Evolutionary conservation across 1,140 invertebrate species (phyloP), one percentile per base, ranked within the genome.

Genomic region (Sinella curviseta): DNA sequence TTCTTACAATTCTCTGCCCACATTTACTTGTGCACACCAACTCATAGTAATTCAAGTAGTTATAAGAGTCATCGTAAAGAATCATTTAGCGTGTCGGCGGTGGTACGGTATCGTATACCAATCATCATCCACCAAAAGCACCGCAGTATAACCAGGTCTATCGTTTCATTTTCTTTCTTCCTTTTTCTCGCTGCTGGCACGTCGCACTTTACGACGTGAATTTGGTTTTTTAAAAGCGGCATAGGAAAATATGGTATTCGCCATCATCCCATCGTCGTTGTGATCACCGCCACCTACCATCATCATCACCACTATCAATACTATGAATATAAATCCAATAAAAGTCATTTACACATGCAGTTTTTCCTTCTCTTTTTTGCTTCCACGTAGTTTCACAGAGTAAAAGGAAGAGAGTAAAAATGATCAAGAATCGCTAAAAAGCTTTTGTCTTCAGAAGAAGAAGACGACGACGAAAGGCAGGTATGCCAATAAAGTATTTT

Each of bases 251-350:
- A 60, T 60, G 55, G 55, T 60, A 24, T 60, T 60, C 24, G 55
- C 55, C 55, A 60, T 60, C 55, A n/a, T n/a, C n/a, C n/a, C n/a
- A n/a, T n/a, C n/a, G n/a, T n/a, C n/a, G n/a, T n/a, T n/a, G n/a
- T n/a, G n/a, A n/a, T n/a, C n/a, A n/a, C n/a, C n/a, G n/a, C n/a
- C n/a, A n/a, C n/a, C n/a, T n/a, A n/a, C n/a, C n/a, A n/a, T n/a
- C n/a, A n/a, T n/a, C n/a, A 60, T 60, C 55, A 26, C 24, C 55
- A 26, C 24, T 24, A 3, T 60, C 24, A 60, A 60, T 60, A 60
- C 55, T 26, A 60, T 60, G 24, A 60, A 60, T 60, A 60, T 60
- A 60, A 60, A 60, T 60, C 55, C 55, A 60, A 60, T 60, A 60
- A 60, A 60, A 60, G 55, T 60, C 55, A 60, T 60, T 60, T 60